These are phyloP conservation scores for Triplophysa rosa DNA, from an alignment of 2,113 vertebrate genomes.

Conservation along the genomic window DNA sequence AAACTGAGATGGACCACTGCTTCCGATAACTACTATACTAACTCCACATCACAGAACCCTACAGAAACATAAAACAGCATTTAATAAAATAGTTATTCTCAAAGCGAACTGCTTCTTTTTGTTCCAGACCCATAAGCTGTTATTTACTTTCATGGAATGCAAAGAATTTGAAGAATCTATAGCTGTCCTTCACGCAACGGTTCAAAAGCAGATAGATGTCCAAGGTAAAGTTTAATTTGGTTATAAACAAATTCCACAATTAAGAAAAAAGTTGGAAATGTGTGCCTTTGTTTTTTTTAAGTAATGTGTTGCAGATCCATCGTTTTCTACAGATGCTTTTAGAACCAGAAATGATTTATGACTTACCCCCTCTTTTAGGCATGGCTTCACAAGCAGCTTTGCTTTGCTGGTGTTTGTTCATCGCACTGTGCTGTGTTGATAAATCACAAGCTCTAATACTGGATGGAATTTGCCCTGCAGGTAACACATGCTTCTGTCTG, in stretches of 20 bases:
- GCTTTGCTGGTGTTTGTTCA: neutral
- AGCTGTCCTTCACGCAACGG: too few species aligned
- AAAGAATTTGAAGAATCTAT: too few species aligned
- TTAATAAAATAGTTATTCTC: neutral
- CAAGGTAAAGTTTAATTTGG: too few species aligned
- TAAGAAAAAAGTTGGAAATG: neutral
- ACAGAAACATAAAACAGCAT: constrained; percentile 2
- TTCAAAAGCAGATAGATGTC: too few species aligned
- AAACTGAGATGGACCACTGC: constrained; percentile 69
- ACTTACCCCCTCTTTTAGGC: constrained; percentile 19
- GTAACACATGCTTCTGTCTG: constrained; percentile 15
- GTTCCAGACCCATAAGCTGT: too few species aligned
- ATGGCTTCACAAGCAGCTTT: neutral
- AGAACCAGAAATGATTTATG: neutral
- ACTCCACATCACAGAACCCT: constrained; percentile 59
- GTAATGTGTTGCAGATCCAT: neutral
- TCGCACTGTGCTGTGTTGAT: constrained; percentile 45
- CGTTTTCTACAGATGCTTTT: neutral
- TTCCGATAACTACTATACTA: constrained; percentile 71
- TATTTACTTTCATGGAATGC: too few species aligned
- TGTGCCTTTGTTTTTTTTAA: neutral
- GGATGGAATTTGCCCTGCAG: constrained; percentile 68
- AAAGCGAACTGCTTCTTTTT: neutral
- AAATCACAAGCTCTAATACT: constrained; percentile 53
- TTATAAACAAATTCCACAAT: too few species aligned